Conservation (phyloP, 2,113 vertebrate genomes). For the Symphodus melops region DNA sequence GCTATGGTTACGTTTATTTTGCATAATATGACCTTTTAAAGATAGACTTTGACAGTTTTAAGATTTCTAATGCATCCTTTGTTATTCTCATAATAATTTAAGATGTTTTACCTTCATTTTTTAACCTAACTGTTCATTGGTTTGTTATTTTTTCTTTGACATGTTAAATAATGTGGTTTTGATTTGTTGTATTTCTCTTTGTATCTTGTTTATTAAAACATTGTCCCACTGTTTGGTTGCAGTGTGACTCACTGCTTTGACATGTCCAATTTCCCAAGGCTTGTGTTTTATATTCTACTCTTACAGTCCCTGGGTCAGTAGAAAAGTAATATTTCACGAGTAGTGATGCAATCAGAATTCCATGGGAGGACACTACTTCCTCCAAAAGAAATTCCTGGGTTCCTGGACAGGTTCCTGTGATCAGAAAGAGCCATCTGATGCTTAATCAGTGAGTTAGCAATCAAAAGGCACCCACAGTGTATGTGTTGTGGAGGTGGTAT, state of each 20-base stretch:
- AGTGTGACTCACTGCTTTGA: neutral
- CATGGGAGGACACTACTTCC: neutral
- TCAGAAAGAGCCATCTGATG: neutral
- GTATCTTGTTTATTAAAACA: too few species aligned
- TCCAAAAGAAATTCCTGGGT: neutral
- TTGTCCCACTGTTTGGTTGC: neutral
- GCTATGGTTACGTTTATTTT: too few species aligned
- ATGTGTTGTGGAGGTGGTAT: neutral
- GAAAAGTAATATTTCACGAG: neutral
- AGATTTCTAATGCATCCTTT: too few species aligned
- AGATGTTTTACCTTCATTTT: too few species aligned
- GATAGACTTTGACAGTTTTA: too few species aligned
- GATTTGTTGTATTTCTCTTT: too few species aligned
- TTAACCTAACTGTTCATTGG: too few species aligned
- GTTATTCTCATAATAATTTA: too few species aligned
- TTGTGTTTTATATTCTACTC: slow-evolving; percentile 6
- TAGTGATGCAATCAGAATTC: neutral
- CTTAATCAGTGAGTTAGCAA: slow-evolving; percentile 32
- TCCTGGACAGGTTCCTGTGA: neutral
- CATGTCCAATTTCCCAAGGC: neutral
- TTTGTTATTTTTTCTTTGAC: too few species aligned
- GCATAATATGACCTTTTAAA: too few species aligned
- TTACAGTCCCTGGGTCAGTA: neutral
- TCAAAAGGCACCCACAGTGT: slow-evolving; percentile 15
- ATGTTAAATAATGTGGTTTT: too few species aligned